Base-by-base conservation (phyloP, 2,888 invertebrate species). In the Harpalus rufipes region DNA sequence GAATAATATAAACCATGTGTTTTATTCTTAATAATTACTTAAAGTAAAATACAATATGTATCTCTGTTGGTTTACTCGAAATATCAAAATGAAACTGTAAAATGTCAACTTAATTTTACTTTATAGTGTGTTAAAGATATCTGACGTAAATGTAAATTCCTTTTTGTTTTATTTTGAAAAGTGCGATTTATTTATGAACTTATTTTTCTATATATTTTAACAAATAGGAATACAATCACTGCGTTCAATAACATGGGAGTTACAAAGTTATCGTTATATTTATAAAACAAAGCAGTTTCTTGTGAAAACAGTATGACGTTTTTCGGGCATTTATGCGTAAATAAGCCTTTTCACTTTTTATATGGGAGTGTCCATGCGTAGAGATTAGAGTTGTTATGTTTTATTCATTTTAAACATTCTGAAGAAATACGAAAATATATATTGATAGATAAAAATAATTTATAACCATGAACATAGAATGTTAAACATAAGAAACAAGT, bases 281-380 rank as follows among this genome's bases (percentile, higher is more conserved):
- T 80, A 80, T 59, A 61, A 80, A 80, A 80, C 61, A 80, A 41
- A 12, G 61, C 14, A 61, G 59, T 80, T 61, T 80, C 63, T 18
- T 61, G 59, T 80, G 39, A 78, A 78, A 78, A 56, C 56, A 61
- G 10, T 16, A n/a, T 80, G 80, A 80, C 80, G 80, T 32, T 80
- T 76, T 80, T 80, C 63, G 39, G 61, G 41, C 44, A 61, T 18
- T 80, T 80, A 12, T 80, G 80, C 80, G 80, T 80, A 80, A 59
- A 80, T 78, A 32, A 16, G 6, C 8, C 41, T 68, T 78, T 78
- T 58, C 32, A 25, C 58, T 76, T 76, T 78, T 78, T 32, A 8
- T 14, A 68, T 74, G 72, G 72, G 72, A 74, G 72, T 74, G 72
- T 74, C 72, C 21, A 18, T 74, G 51, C 41, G 6, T 74, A 16